Evolutionary conservation across 1,140 invertebrate species (phyloP).

Genomic region (Dolichoris vasculosae): DNA sequence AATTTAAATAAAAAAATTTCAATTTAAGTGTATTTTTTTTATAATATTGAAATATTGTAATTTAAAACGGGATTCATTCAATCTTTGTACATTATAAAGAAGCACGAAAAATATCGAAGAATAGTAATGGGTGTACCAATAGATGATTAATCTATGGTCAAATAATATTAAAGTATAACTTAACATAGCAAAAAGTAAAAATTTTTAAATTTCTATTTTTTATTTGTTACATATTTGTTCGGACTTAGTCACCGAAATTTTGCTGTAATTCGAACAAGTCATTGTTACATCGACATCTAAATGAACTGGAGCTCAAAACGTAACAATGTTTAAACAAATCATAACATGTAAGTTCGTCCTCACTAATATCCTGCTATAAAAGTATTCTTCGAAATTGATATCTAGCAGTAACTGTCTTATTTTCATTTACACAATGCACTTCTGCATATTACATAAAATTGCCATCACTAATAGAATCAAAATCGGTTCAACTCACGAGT

Average conservation of each 20-base stretch:
- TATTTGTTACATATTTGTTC: slow-evolving; percentile 76
- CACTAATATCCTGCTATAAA: slow-evolving; percentile 66
- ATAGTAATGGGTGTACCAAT: slow-evolving; percentile 42
- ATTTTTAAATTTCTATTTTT: slow-evolving; percentile 67
- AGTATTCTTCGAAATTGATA: slow-evolving; percentile 48
- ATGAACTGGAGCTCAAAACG: slow-evolving; percentile 75
- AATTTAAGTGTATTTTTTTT: slow-evolving; percentile 24
- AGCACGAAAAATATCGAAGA: slow-evolving; percentile 47
- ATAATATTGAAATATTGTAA: slow-evolving; percentile 17
- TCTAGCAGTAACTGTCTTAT: slow-evolving; percentile 36
- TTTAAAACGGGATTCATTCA: slow-evolving; percentile 32
- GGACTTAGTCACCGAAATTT: slow-evolving; percentile 74
- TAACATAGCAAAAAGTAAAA: slow-evolving; percentile 44
- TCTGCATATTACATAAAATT: slow-evolving; percentile 35
- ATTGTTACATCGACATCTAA: slow-evolving; percentile 74
- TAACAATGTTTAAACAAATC: slow-evolving; percentile 73
- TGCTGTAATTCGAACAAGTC: slow-evolving; percentile 75
- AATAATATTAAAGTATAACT: slow-evolving; percentile 48
- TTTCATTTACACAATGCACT: slow-evolving; percentile 44
- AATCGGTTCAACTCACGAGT: slow-evolving; percentile 24
- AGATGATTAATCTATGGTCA: slow-evolving; percentile 10
- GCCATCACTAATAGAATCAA: slow-evolving; percentile 25
- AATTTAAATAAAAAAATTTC: slow-evolving; percentile 4
- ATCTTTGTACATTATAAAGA: slow-evolving; percentile 50
- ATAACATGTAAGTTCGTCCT: slow-evolving; percentile 72